Conservation (phyloP, 2,797 vertebrate species). For the Scarus forsteni region DNA sequence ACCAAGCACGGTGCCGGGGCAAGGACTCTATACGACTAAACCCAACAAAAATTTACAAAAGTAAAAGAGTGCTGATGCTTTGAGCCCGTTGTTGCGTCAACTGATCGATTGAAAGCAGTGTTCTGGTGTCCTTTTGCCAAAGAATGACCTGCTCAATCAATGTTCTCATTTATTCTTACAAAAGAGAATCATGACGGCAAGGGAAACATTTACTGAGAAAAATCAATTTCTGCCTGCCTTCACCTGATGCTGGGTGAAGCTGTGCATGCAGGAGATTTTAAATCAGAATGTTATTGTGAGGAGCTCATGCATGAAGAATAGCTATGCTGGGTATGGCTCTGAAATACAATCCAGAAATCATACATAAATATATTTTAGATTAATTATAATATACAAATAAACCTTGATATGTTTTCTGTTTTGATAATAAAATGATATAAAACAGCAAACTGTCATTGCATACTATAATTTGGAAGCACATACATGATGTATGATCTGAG, state of each 20-base stretch:
- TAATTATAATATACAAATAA: no score
- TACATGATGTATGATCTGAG: no score
- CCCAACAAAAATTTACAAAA: conserved; percentile 18
- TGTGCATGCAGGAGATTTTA: neutral
- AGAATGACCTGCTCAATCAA: conserved; percentile 58
- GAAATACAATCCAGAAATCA: no score
- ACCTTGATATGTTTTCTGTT: no score
- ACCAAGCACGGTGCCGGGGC: conserved; percentile 13
- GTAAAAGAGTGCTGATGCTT: conserved; percentile 30
- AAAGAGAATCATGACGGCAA: conserved; percentile 50
- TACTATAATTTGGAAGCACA: no score
- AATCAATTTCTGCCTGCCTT: conserved; percentile 44
- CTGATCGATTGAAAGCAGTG: conserved; percentile 51
- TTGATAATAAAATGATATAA: no score
- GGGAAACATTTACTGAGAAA: conserved; percentile 44
- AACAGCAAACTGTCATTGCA: no score
- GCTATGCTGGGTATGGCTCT: neutral
- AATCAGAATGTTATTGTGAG: conserved; percentile 18
- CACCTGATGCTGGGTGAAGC: conserved; percentile 27
- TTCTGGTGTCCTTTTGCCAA: conserved; percentile 53
- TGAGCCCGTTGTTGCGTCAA: conserved; percentile 14
- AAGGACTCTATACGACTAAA: conserved; percentile 10
- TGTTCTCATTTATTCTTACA: conserved; percentile 69
- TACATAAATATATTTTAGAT: no score
- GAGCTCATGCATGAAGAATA: conserved; percentile 14